A percentile compares a stretch with the other conserved stretches of the same genome.
Conservation (phyloP, 2,888 invertebrate genomes). For the Ennomos fuscantarius region DNA sequence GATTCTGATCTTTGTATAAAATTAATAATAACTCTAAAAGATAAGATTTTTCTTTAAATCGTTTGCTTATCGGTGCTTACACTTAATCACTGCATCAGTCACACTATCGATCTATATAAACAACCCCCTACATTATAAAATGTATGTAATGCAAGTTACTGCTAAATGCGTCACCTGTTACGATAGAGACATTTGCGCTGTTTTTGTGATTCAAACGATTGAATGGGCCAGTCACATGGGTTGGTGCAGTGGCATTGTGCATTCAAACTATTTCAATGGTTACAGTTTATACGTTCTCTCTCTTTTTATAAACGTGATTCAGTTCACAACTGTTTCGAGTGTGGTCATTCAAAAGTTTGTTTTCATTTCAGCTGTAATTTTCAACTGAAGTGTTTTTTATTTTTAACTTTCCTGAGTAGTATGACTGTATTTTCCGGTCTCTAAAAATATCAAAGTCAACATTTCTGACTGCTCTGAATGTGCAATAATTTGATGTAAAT, state of each 20-base stretch:
- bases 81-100: too few relatives aligned
- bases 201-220: constrained; percentile 62
- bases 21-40: too few relatives aligned
- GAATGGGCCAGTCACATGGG: constrained; percentile 54
- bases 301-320: constrained; percentile 26
- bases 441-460: constrained; percentile 15
- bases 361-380: constrained; percentile 10
- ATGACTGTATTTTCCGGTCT: constrained; percentile 16
- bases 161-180: constrained; percentile 68
- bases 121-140: constrained; percentile 12
- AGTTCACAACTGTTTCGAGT: constrained; percentile 6
- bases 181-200: constrained; percentile 52
- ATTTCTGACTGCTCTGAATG: constrained; percentile 1
- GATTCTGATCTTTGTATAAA: too few relatives aligned
- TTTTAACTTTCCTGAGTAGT: constrained; percentile 9
- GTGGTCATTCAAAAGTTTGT: constrained; percentile 2
- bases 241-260: constrained; percentile 33
- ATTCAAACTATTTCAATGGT: constrained; percentile 34
- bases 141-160: constrained; percentile 30
- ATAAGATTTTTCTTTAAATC: too few relatives aligned
- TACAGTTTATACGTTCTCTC: constrained; percentile 32
- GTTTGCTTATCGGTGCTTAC: too few relatives aligned
- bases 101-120: not conserved
- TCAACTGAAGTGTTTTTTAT: constrained; percentile 7
- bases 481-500: constrained; percentile 19